These are phyloP conservation scores for Drosophila aff. DNA, from an alignment of 1,140 invertebrate species.

Conservation along the genomic window DNA sequence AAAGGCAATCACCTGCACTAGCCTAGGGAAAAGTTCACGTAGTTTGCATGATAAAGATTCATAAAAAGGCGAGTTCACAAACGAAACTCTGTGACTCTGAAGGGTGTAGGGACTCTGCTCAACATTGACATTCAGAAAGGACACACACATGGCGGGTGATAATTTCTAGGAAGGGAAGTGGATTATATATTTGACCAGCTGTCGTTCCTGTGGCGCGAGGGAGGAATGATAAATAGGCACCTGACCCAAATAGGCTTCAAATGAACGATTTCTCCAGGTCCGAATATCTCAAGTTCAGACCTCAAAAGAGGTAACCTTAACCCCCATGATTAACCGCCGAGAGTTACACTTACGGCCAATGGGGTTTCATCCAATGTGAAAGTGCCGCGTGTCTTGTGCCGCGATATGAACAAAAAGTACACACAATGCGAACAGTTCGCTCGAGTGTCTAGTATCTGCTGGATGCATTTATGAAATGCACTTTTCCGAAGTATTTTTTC, in stretches of 20 bases:
- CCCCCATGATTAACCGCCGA: slow-evolving; percentile 37
- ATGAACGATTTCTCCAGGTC: slow-evolving; percentile 24
- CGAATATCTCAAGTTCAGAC: slow-evolving; percentile 36
- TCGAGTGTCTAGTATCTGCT: slow-evolving; percentile 47
- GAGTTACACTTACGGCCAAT: slow-evolving; percentile 50
- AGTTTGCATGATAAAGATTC: slow-evolving; percentile 68
- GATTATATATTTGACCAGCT: slow-evolving; percentile 30
- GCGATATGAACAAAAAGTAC: slow-evolving; percentile 19
- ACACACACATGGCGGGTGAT: slow-evolving; percentile 21
- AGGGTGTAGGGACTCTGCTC: slow-evolving; percentile 10
- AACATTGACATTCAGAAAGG: slow-evolving; percentile 56
- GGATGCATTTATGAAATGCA: slow-evolving; percentile 59
- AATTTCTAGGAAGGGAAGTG: slow-evolving; percentile 3
- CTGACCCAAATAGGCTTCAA: slow-evolving; percentile 25
- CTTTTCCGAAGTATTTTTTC: slow-evolving; percentile 23
- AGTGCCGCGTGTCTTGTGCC: slow-evolving; percentile 38
- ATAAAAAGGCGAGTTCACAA: slow-evolving; percentile 50
- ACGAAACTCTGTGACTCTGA: slow-evolving; percentile 12
- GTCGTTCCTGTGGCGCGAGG: slow-evolving; percentile 1
- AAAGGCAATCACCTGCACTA: background rate
- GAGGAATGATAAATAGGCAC: slow-evolving; percentile 8
- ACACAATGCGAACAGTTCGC: slow-evolving; percentile 32
- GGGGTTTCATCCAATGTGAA: slow-evolving; percentile 69
- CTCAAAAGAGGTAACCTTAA: slow-evolving; percentile 35
- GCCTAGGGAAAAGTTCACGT: background rate